phyloP scores from a whole-genome alignment of 1,140 invertebrate species.

The Rhopalosiphum padi region DNA sequence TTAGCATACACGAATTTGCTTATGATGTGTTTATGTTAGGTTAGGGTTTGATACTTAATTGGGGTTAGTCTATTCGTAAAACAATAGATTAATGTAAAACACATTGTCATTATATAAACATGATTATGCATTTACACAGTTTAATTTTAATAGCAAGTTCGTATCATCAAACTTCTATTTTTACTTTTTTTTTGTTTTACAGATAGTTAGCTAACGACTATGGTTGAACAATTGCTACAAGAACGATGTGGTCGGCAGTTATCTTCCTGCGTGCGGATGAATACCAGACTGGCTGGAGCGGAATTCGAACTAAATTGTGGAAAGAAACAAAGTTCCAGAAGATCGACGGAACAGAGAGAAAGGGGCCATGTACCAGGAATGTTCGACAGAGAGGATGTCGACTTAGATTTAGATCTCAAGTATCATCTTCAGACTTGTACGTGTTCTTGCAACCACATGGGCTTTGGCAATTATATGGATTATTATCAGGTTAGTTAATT shows the following conservation, averaged over 20 bases:
- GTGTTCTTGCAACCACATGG: conserved; percentile 90
- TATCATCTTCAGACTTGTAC: conserved; percentile 85
- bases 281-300: conserved; percentile 32
- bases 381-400: conserved; percentile 63
- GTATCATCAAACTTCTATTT: not conserved
- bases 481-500: conserved; percentile 75
- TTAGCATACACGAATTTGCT: not conserved
- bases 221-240: conserved; percentile 55
- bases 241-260: conserved; percentile 52
- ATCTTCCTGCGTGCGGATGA: conserved; percentile 42
- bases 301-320: conserved; percentile 47
- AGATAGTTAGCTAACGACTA: conserved; percentile 37
- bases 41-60: not conserved
- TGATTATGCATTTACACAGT: not conserved
- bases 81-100: not conserved
- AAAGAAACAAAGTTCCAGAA: conserved; percentile 12
- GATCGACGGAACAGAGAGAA: conserved; percentile 19
- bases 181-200: not conserved
- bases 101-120: not conserved
- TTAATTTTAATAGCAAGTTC: not conserved
- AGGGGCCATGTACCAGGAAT: conserved; percentile 10
- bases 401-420: conserved; percentile 77
- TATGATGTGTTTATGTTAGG: not conserved
- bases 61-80: not conserved
- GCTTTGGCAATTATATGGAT: conserved; percentile 88